phyloP scores from a whole-genome alignment of 2,888 invertebrate species.

The Eledona agricola region DNA sequence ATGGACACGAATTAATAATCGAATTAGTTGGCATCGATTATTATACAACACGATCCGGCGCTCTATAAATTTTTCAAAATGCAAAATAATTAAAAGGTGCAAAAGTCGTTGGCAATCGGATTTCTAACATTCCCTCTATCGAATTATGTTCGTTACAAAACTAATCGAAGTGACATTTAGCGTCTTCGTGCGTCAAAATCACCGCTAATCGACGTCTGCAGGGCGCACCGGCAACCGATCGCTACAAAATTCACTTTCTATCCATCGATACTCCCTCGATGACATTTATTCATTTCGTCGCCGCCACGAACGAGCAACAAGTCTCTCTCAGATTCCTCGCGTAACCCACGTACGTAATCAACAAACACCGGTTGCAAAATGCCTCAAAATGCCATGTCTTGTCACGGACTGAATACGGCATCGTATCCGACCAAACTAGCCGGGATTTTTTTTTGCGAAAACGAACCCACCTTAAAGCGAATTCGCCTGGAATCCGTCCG shows the following conservation, averaged over 20 bases:
- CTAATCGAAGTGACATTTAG: slow-evolving; percentile 27
- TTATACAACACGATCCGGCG: slow-evolving; percentile 11
- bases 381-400: slow-evolving; percentile 38
- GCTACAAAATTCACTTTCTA: slow-evolving; percentile 21
- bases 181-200: no score
- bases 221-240: no score
- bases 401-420: slow-evolving; percentile 41
- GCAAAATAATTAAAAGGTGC: slow-evolving; percentile 22
- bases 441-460: slow-evolving; percentile 30
- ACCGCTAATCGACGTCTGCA: no score
- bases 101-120: slow-evolving; percentile 1
- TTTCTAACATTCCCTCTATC: slow-evolving; percentile 2
- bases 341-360: slow-evolving; percentile 29
- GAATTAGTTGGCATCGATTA: no score
- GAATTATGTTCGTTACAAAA: slow-evolving; percentile 8
- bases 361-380: slow-evolving; percentile 29
- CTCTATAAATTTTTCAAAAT: no score
- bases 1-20: no score
- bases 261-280: slow-evolving; percentile 19
- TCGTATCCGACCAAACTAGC: slow-evolving; percentile 34
- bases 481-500: slow-evolving; percentile 39
- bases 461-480: slow-evolving; percentile 42
- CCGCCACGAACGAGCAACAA: no score
- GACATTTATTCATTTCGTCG: slow-evolving; percentile 29
- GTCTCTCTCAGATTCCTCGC: slow-evolving; percentile 21